Conservation (phyloP, 2,797 vertebrate genomes). For the Chromobotia macracanthus region DNA sequence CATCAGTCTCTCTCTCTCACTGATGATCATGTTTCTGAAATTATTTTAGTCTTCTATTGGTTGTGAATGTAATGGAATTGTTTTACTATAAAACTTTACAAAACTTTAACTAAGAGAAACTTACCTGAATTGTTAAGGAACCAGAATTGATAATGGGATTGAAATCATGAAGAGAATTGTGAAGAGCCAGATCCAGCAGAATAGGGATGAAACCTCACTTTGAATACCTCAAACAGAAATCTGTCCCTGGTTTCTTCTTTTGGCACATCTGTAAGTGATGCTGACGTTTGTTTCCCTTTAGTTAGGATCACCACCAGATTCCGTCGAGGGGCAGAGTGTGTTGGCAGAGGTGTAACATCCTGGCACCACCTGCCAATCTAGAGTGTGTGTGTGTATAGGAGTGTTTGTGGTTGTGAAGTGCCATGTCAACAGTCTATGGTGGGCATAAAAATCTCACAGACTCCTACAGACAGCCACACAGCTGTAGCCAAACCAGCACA, state of each 20-base stretch:
- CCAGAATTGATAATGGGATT: constrained; percentile 63
- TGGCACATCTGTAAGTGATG: not conserved
- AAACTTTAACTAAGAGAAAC: too few species aligned
- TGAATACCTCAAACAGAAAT: not conserved
- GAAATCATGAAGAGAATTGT: too few species aligned
- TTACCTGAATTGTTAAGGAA: too few species aligned
- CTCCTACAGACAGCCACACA: constrained; percentile 10
- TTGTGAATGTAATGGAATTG: too few species aligned
- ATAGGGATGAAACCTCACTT: too few species aligned
- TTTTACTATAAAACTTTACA: too few species aligned
- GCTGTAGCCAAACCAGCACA: constrained; percentile 21
- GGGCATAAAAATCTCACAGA: constrained; percentile 41
- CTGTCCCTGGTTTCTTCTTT: not conserved
- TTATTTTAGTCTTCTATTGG: too few species aligned
- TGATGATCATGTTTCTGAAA: too few species aligned
- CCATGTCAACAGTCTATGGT: constrained; percentile 42
- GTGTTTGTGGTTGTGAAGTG: constrained; percentile 43
- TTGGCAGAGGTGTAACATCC: constrained; percentile 38
- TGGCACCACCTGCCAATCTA: constrained; percentile 47
- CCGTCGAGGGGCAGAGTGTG: constrained; percentile 40
- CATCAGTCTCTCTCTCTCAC: constrained; percentile 14
- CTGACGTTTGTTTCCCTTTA: constrained; percentile 44
- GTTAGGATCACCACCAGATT: constrained; percentile 20
- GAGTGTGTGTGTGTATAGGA: constrained; percentile 32
- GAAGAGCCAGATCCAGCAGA: too few species aligned